Evolutionary conservation across 2,888 invertebrate genomes (phyloP).

Genomic region (Tubiluchus corallicola): DNA sequence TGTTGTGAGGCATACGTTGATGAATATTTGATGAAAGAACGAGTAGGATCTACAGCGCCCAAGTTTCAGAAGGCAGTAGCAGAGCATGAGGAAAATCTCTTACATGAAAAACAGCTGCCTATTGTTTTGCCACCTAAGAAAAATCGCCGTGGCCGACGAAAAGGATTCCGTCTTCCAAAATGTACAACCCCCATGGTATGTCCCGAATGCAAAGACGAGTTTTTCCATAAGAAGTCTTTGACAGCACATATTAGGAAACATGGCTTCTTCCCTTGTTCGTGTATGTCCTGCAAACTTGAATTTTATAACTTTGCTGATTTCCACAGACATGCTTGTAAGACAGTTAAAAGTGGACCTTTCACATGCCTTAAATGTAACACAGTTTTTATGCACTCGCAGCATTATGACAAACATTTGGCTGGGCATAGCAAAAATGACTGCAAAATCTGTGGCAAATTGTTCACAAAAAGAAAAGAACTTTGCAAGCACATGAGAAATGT

Average conservation of each 20-base stretch:
- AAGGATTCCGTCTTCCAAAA: not conserved
- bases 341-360: not conserved
- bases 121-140: too few relatives aligned
- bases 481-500: slow-evolving; percentile 17
- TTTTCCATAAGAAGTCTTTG: not conserved
- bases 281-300: not conserved
- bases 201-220: not conserved
- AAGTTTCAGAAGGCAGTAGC: too few relatives aligned
- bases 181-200: not conserved
- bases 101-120: too few relatives aligned
- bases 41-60: not conserved
- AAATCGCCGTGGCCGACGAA: not conserved
- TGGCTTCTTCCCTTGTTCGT: not conserved
- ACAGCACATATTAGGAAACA: not conserved
- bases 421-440: slow-evolving; percentile 19
- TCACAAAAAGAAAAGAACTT: slow-evolving; percentile 17
- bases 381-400: slow-evolving; percentile 11
- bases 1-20: not conserved
- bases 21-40: not conserved
- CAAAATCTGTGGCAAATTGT: slow-evolving; percentile 16
- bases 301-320: not conserved
- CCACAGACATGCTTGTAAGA: not conserved
- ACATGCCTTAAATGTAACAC: slow-evolving; percentile 12
- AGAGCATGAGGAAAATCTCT: too few relatives aligned
- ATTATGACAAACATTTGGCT: slow-evolving; percentile 17